Percentiles rank a stretch among this genome's conserved stretches.
phyloP scores from a whole-genome alignment of 2,888 invertebrate genomes.

The Leptothorax acervorum region DNA sequence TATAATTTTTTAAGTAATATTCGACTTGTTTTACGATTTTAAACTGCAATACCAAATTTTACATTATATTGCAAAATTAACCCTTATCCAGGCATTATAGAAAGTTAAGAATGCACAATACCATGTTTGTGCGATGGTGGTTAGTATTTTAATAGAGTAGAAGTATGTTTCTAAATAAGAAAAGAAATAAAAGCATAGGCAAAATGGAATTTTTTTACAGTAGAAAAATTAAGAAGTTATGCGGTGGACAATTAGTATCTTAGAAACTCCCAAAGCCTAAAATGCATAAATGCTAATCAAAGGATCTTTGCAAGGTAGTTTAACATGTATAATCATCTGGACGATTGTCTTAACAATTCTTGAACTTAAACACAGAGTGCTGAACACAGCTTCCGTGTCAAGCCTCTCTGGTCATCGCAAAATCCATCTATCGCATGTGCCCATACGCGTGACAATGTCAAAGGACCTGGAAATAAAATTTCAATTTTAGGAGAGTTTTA shows the following conservation, averaged over 20 bases:
- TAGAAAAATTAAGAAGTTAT: conserved; percentile 13
- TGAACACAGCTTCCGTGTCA: conserved; percentile 74
- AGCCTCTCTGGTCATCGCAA: conserved; percentile 77
- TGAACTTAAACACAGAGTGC: conserved; percentile 69
- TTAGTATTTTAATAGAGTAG: conserved; percentile 16
- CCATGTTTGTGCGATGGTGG: conserved; percentile 49
- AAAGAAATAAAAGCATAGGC: conserved; percentile 15
- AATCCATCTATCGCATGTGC: conserved; percentile 72
- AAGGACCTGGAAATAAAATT: conserved; percentile 80
- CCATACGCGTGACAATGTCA: conserved; percentile 74
- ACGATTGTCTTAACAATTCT: conserved; percentile 71
- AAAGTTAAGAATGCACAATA: conserved; percentile 53
- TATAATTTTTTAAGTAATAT: background rate
- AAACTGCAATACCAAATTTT: background rate
- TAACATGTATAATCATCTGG: conserved; percentile 71
- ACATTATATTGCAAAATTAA: conserved; percentile 60
- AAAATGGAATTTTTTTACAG: background rate
- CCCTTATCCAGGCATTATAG: conserved; percentile 78
- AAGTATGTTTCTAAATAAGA: background rate
- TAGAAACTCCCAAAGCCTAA: conserved; percentile 49
- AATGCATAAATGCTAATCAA: conserved; percentile 74
- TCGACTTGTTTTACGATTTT: background rate
- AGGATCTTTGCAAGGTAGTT: conserved; percentile 67
- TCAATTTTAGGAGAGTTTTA: conserved; percentile 74
- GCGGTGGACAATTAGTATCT: conserved; percentile 24